These are phyloP conservation scores for Anadara kagoshimensis DNA, from an alignment of 1,140 invertebrate species.

Conservation along the genomic window DNA sequence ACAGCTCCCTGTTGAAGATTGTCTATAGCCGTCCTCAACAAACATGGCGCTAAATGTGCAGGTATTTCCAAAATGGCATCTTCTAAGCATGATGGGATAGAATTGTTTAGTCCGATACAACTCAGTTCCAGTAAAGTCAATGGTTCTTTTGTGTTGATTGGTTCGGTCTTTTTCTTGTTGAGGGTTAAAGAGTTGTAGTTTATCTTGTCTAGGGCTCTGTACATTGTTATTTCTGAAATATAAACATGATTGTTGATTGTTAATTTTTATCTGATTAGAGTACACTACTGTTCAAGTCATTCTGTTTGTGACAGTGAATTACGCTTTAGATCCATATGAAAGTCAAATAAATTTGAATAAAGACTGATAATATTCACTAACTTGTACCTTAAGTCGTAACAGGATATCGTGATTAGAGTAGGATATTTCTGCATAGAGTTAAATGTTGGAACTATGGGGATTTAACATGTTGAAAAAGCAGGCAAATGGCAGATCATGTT, in stretches of 20 bases:
- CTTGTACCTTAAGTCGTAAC: no score
- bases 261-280: no score
- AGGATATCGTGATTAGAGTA: no score
- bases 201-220: constrained; percentile 54
- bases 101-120: constrained; percentile 31
- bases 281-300: no score
- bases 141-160: constrained; percentile 6
- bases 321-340: no score
- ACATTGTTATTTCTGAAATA: constrained; percentile 43
- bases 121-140: constrained; percentile 36
- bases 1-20: constrained; percentile 44
- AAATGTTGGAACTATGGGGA: no score
- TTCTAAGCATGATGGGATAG: constrained; percentile 22
- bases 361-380: no score
- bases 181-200: constrained; percentile 51
- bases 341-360: no score
- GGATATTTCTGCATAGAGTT: no score
- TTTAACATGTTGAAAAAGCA: no score
- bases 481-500: no score
- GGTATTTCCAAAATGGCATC: constrained; percentile 45
- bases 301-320: no score
- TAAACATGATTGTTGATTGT: neutral
- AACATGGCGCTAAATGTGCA: constrained; percentile 42
- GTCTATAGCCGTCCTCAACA: constrained; percentile 47
- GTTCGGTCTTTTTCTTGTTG: constrained; percentile 30